Percentiles rank a stretch among this genome's conserved stretches.
These are phyloP conservation scores for Sebastolobus altivelis DNA, from an alignment of 2,797 vertebrate genomes.

Conservation along the genomic window DNA sequence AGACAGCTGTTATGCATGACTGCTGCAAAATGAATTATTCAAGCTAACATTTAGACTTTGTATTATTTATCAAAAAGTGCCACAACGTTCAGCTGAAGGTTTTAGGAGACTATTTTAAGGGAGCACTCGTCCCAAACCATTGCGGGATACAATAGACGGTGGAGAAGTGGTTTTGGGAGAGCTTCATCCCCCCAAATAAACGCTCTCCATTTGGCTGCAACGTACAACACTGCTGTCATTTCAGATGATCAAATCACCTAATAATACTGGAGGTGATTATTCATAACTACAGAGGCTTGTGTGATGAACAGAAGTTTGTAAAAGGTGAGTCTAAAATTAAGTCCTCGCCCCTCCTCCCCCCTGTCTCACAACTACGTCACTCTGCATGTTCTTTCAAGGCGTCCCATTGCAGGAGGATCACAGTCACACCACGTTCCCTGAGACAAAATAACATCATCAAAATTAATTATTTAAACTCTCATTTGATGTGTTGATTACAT, in stretches of 20 bases:
- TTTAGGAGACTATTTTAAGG: conserved; percentile 73
- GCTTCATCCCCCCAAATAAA: not conserved
- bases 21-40: conserved; percentile 78
- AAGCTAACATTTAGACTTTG: conserved; percentile 76
- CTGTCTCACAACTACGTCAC: conserved; percentile 46
- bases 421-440: conserved; percentile 24
- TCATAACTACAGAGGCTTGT: conserved; percentile 42
- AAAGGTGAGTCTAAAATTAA: conserved; percentile 70
- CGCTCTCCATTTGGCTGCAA: conserved; percentile 9
- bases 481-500: not conserved
- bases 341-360: not conserved
- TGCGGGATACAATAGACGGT: conserved; percentile 36
- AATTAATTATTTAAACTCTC: not conserved
- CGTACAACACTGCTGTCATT: conserved; percentile 10
- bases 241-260: conserved; percentile 25
- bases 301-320: conserved; percentile 58
- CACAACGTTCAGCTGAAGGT: conserved; percentile 60
- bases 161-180: conserved; percentile 7
- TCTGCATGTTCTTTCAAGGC: conserved; percentile 28
- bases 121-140: conserved; percentile 58
- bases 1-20: conserved; percentile 69
- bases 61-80: conserved; percentile 80
- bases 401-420: conserved; percentile 32
- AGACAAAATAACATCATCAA: conserved; percentile 9
- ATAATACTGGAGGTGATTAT: conserved; percentile 34